These are phyloP conservation scores for Salvator merianae DNA, from an alignment of 2,113 vertebrate genomes.

Conservation along the genomic window DNA sequence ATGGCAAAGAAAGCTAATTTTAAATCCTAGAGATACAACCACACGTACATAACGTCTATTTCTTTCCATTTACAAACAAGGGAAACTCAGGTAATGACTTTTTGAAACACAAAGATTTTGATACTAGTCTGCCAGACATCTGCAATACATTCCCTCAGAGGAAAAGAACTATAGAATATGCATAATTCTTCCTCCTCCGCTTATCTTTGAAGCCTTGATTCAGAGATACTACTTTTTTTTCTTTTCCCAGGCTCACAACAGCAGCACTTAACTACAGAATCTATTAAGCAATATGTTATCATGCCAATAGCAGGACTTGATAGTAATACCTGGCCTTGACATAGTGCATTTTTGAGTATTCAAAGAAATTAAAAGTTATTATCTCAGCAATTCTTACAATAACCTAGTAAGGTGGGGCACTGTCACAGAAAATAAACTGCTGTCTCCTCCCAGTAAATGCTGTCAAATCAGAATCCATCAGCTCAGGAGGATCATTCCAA, in stretches of 20 bases:
- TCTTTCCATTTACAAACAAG: background rate
- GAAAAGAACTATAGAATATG: background rate
- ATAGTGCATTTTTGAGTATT: background rate
- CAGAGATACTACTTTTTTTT: background rate
- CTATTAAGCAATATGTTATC: background rate
- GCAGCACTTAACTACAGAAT: background rate
- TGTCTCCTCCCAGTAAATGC: background rate
- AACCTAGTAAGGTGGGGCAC: background rate
- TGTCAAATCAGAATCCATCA: background rate
- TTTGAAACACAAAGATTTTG: background rate
- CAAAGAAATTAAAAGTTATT: background rate
- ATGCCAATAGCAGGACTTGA: background rate
- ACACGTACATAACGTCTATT: background rate
- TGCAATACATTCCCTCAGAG: background rate
- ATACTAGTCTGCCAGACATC: background rate
- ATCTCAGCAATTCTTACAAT: background rate
- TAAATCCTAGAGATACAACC: background rate
- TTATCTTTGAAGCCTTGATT: background rate
- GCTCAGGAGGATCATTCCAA: background rate
- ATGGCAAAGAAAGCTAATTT: background rate
- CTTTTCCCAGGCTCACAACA: background rate
- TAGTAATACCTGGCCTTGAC: background rate
- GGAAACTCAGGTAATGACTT: background rate
- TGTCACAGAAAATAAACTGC: background rate
- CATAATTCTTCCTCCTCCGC: background rate